phyloP scores from a whole-genome alignment of 37 sponge, comb jelly and placozoan species.

The Axinella damicornis region DNA sequence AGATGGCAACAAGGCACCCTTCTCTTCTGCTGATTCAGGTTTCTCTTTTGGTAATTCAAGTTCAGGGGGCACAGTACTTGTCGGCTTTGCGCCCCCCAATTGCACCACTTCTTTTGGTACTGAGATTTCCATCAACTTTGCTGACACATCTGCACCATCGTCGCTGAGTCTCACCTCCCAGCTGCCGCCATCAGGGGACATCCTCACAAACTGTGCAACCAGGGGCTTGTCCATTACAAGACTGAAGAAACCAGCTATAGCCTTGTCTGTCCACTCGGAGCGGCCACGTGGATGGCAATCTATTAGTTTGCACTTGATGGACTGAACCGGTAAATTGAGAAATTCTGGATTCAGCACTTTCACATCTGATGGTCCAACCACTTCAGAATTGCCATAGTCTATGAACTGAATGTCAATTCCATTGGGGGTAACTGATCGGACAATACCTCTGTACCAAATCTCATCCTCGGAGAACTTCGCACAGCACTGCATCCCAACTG shows the following conservation, averaged over 20 bases:
- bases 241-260: conserved; percentile 11
- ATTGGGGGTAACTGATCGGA: not conserved
- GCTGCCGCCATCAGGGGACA: not conserved
- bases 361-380: conserved; percentile 9
- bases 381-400: conserved; percentile 77
- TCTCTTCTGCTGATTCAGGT: too few species aligned
- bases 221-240: conserved; percentile 39
- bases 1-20: too few species aligned
- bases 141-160: conserved; percentile 2
- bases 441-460: conserved; percentile 47
- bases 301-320: conserved; percentile 41
- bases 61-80: too few species aligned
- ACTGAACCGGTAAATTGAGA: conserved; percentile 44
- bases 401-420: conserved; percentile 27
- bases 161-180: conserved; percentile 49
- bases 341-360: conserved; percentile 22
- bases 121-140: conserved; percentile 3
- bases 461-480: conserved; percentile 55
- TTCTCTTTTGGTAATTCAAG: too few species aligned
- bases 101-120: too few species aligned
- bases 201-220: conserved; percentile 11
- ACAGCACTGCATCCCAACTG: conserved; percentile 45
- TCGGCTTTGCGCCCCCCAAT: too few species aligned
- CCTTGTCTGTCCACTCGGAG: conserved; percentile 21
- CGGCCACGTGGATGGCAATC: conserved; percentile 1